Base-by-base conservation (phyloP, 2,888 invertebrate species). In the Subacronicta megacephala region DNA sequence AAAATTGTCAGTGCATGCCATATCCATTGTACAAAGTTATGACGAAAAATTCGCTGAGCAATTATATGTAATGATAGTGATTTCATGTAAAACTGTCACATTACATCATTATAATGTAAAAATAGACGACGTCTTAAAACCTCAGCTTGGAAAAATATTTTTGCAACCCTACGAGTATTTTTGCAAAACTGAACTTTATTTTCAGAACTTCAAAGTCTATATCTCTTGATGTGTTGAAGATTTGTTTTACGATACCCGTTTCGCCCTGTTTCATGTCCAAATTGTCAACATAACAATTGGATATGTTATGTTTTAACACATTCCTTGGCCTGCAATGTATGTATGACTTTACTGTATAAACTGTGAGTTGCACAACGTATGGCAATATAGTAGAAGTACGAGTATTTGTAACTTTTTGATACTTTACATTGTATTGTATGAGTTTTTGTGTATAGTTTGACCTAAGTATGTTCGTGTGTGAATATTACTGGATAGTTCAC, bases 221-320 rank as follows among this genome's bases (percentile, higher is more conserved):
- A 70, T 80, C 82, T 7, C 35, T 58, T 71, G 63, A 15, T 47
- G 31, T 40, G 13, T 12, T 13, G 1, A n/a, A 33, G 40, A 20
- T 16, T 45, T 35, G 64, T 71, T 73, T 78, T 75, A 81, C 80
- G 75, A 80, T 69, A 68, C 12, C 56, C 69, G 83, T 83, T 79
- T 84, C 81, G 91, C 90, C 84, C 92, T 93, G 92, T 88, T 92
- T 92, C 84, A 75, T 77, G 52, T 55, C 55, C 63, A 93, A 89
- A 93, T 92, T 89, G 89, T 87, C 83, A 82, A 78, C 87, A 85
- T 90, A 88, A 84, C 72, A 77, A 78, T 78, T 80, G 79, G 79
- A 80, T 81, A 80, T 77, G 81, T 75, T 76, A 78, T 78, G 72
- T 79, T 77, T 80, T 72, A 77, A 63, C 77, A 78, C 81, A 81